These are phyloP conservation scores for Diplolepis rosae DNA, from an alignment of 2,888 invertebrate genomes.

Conservation along the genomic window DNA sequence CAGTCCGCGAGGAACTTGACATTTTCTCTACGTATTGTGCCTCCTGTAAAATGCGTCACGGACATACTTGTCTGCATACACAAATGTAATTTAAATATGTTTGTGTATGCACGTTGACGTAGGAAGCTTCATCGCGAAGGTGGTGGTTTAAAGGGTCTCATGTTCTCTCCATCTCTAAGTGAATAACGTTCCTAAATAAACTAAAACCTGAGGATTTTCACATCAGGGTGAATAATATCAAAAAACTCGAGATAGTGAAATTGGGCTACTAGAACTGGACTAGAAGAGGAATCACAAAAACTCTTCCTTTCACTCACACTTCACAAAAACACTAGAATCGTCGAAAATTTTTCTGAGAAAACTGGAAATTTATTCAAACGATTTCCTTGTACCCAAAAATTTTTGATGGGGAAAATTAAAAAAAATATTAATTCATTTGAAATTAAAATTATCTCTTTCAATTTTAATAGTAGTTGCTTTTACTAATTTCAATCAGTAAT, in stretches of 20 bases:
- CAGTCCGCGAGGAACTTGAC: background rate
- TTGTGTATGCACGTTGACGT: background rate
- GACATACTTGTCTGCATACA: background rate
- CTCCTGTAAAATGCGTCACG: background rate
- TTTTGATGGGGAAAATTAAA: no score
- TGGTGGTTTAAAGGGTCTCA: background rate
- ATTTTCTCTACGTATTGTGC: background rate
- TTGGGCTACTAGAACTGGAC: no score
- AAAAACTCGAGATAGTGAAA: background rate
- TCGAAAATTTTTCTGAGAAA: no score
- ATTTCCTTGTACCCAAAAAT: no score
- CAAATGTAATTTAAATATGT: background rate
- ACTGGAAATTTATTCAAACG: no score
- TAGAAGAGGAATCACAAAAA: background rate
- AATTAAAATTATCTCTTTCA: no score
- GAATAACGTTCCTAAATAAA: constrained; percentile 3
- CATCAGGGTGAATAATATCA: background rate
- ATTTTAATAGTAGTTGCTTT: no score
- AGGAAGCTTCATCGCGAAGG: background rate
- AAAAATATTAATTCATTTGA: no score
- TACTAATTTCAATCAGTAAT: no score
- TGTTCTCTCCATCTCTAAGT: background rate
- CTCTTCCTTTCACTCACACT: background rate
- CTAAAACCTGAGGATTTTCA: constrained; percentile 4
- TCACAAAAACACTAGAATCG: no score